Conservation (phyloP, 2,888 invertebrate species). For the Agrochola litura region DNA sequence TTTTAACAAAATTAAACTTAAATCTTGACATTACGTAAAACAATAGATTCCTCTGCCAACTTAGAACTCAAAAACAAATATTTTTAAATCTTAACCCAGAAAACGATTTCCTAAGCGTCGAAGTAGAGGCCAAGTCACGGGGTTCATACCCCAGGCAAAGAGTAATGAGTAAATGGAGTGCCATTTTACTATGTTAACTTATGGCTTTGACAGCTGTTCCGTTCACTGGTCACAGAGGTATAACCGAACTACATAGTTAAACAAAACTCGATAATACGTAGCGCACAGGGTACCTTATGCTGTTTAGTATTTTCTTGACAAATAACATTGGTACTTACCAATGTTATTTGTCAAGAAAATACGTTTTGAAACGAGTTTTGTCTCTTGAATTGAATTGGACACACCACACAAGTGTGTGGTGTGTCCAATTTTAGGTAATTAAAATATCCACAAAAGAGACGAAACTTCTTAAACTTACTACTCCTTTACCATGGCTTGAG, state of each 20-base stretch:
- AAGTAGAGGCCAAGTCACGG: constrained; percentile 51
- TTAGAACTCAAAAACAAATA: constrained; percentile 40
- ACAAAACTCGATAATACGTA: background rate
- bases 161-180: constrained; percentile 24
- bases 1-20: background rate
- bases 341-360: too few relatives aligned
- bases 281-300: accelerated
- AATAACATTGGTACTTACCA: background rate
- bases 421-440: too few relatives aligned
- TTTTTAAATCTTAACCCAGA: constrained; percentile 53
- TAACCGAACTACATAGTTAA: background rate
- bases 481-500: too few relatives aligned
- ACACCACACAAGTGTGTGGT: too few relatives aligned
- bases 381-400: too few relatives aligned
- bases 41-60: constrained; percentile 9
- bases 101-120: constrained; percentile 49
- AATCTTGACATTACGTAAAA: background rate
- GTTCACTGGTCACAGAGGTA: background rate
- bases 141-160: background rate
- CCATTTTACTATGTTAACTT: background rate
- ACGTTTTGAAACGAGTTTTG: too few relatives aligned
- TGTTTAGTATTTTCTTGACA: background rate
- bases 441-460: too few relatives aligned
- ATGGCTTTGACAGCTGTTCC: background rate
- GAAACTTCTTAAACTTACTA: too few relatives aligned